Conservation (phyloP, 1,140 invertebrate species). For the Bombus fervidus region DNA sequence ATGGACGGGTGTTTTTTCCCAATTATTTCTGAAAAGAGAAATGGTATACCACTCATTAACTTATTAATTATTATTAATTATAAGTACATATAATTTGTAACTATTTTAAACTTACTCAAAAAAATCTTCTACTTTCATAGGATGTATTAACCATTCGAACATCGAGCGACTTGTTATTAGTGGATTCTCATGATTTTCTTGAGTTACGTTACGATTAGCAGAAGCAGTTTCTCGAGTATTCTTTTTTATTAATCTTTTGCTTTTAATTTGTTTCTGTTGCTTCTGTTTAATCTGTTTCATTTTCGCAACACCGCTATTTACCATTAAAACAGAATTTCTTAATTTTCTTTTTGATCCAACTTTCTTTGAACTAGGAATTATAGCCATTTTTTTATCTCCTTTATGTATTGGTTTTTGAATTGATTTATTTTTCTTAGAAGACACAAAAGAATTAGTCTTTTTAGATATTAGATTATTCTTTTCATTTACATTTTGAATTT, state of each 20-base stretch:
- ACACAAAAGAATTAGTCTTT: background rate
- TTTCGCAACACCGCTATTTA: conserved; percentile 8
- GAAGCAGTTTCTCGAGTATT: background rate
- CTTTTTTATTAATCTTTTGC: background rate
- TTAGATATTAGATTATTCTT: conserved; percentile 3
- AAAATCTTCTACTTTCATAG: conserved; percentile 86
- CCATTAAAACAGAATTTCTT: background rate
- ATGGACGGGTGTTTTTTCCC: conserved; percentile 92
- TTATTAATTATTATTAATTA: conserved; percentile 14
- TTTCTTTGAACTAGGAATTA: background rate
- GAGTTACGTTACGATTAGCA: background rate
- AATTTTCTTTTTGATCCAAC: background rate
- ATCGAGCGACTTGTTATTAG: conserved; percentile 84
- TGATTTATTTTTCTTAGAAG: conserved; percentile 18
- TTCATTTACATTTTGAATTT: background rate
- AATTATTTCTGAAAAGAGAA: conserved; percentile 81
- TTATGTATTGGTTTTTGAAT: background rate
- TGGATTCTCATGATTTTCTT: conserved; percentile 75
- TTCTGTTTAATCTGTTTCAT: conserved; percentile 12
- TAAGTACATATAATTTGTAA: conserved; percentile 14
- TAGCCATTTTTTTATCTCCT: background rate
- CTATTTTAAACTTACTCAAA: conserved; percentile 81
- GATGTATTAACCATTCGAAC: conserved; percentile 89
- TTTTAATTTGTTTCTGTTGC: background rate
- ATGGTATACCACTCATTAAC: conserved; percentile 24